Evolutionary conservation across 2,888 invertebrate species (phyloP), one percentile per base, ranked within the genome.

Genomic region (Mesoligia furuncula): DNA sequence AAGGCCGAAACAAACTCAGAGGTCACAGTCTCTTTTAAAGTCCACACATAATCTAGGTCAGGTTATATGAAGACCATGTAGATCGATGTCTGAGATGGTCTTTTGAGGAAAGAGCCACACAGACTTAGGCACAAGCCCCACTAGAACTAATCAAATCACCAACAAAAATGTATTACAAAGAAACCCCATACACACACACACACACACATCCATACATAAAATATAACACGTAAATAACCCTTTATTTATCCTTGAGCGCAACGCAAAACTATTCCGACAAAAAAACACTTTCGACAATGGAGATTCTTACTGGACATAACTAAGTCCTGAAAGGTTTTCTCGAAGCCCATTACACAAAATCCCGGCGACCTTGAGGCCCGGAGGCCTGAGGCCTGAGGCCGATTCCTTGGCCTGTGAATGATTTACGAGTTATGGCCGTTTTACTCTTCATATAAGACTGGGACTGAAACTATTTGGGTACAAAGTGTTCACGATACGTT

Each of bases 371-470:
- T 89, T 84, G 89, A 83, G 64, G 68, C 79, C 75, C 80, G 85
- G 78, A 48, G 67, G 78, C 78, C 78, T 51, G 45, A 76, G 76
- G 75, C 81, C 70, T 64, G 80, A 72, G 75, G 80, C 83, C 84
- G 77, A 88, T 86, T 88, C 88, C 86, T 85, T 86, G 85, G 90
- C 86, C 90, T 91, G 91, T 90, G 87, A 91, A 91, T 90, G 90
- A 91, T 91, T 90, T 91, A 91, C 71, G 81, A 77, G 77, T 42
- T 87, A 81, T 81, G 61, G 61, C 83, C 74, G 76, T 91, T 89
- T 88, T 90, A 90, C 90, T 89, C 88, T 88, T 89, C 88, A 89
- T 88, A 87, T 42, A 36, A 45, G 51, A 31, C 57, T 57, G 45
- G 45, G 42, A 57, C 45, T 62, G 24, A 27, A 76, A 69, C 31